phyloP scores from a whole-genome alignment of 2,888 invertebrate genomes.

The Apamea epomidion region DNA sequence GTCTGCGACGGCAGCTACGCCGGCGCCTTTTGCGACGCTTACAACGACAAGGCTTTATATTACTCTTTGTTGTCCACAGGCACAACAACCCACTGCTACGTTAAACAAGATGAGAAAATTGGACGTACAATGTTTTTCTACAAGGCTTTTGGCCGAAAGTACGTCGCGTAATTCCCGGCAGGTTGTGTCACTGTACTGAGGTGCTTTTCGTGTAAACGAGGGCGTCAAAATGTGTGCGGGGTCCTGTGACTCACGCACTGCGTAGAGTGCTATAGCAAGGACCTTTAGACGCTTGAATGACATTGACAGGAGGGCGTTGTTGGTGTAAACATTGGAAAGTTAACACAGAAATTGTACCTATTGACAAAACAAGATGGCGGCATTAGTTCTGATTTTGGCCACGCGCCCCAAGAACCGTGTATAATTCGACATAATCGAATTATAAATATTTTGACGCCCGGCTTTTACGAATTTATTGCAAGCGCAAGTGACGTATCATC shows the following conservation, averaged over 20 bases:
- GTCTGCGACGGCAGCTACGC: conserved; percentile 64
- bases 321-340: background rate
- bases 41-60: background rate
- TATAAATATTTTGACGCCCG: background rate
- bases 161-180: background rate
- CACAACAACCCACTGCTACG: conserved; percentile 39
- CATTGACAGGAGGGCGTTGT: background rate
- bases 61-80: conserved; percentile 24
- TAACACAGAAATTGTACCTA: background rate
- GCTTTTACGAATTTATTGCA: too few species aligned
- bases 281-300: background rate
- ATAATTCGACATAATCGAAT: background rate
- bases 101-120: background rate
- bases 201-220: background rate
- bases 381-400: background rate
- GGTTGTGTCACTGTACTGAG: background rate
- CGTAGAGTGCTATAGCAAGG: background rate
- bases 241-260: background rate
- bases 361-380: background rate
- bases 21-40: conserved; percentile 58
- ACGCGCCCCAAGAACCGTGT: background rate
- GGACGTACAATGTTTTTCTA: background rate
- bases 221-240: background rate
- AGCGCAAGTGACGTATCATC: background rate
- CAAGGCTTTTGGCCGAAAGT: background rate